Base-by-base conservation (phyloP, 64 coral and sea anemone species). In the Porites australiensis region DNA sequence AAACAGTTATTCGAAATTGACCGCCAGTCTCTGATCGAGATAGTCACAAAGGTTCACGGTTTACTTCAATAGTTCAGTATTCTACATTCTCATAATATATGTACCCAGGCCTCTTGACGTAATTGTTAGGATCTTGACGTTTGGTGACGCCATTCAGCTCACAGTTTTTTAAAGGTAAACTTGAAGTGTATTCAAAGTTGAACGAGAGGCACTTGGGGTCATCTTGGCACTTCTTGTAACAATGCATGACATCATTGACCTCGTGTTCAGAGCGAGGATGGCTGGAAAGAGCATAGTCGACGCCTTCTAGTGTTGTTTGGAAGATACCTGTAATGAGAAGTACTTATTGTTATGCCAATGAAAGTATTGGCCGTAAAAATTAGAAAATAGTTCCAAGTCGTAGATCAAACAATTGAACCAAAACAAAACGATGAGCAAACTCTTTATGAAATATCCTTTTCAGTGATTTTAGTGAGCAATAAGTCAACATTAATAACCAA, bases 131-230 rank as follows among this genome's bases (percentile, higher is more conserved):
- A 48, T 62, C 74, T 37, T 77, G 60, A 10, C 73, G 54, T 89
- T 74, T 89, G 6, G 87, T 89, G 0, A 74, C 74, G 15, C 75
- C 75, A 58, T 77, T 89, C 8, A 89, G 20, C 60, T 89, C 87
- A 47, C 87, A 89, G 10, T 13, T 54, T 44, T 49, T 77, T 45
- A 27, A 44, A 6, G 58, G 19, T 9, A 61, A 50, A 12, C 4
- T 63, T 14, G 54, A 44, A 43, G 54, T 62, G 16, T 89, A 55
- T 43, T 89, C 3, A 18, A 70, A 89, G 73, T 89, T 89, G 15
- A 89, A 77, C 14, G 87, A 89, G 4, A 77, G 87, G 58, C 87
- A 89, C 46, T 68, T 12, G 14, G 87, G 58, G 37, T 61, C 75
- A 77, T 69, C 23, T 77, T 58, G 87, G 44, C 87, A 89, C 16